Conservation (phyloP, 2,113 vertebrate species). For the Passer domesticus region DNA sequence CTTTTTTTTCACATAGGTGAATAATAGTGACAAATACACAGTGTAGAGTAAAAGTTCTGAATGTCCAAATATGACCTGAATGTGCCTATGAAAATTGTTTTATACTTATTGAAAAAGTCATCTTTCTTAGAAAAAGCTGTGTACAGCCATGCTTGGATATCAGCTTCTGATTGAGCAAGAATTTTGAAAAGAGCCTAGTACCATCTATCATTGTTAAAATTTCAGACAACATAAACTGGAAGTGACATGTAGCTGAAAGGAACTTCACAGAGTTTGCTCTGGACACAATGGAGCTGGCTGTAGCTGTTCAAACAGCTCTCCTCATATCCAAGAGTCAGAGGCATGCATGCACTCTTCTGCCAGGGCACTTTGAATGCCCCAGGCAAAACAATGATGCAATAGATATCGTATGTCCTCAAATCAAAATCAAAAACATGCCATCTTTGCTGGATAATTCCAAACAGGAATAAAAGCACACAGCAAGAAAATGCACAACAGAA, state of each 20-base stretch:
- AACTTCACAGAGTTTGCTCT: slow-evolving; percentile 24
- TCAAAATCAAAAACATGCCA: not conserved
- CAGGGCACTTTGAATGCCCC: not conserved
- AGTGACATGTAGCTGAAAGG: slow-evolving; percentile 68
- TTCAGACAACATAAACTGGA: slow-evolving; percentile 17
- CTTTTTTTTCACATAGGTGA: not conserved
- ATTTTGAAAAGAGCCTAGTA: slow-evolving; percentile 7
- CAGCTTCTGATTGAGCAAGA: not conserved
- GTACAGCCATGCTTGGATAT: not conserved
- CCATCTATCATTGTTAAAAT: slow-evolving; percentile 17
- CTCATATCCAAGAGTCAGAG: not conserved
- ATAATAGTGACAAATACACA: not conserved
- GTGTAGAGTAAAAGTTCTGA: not conserved
- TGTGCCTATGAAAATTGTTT: not conserved
- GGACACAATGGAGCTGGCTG: slow-evolving; percentile 41
- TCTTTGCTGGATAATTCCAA: not conserved
- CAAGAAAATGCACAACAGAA: not conserved
- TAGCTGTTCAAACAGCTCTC: slow-evolving; percentile 26
- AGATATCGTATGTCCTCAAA: not conserved
- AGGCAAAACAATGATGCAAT: not conserved
- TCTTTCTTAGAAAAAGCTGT: not conserved
- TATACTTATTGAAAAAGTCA: not conserved
- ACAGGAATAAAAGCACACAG: not conserved
- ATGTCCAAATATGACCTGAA: not conserved
- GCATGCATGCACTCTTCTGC: not conserved